Percentiles rank a stretch among this genome's conserved stretches.
Evolutionary conservation across 2,113 vertebrate genomes (phyloP).

Genomic region (Oreotrochilus melanogaster): DNA sequence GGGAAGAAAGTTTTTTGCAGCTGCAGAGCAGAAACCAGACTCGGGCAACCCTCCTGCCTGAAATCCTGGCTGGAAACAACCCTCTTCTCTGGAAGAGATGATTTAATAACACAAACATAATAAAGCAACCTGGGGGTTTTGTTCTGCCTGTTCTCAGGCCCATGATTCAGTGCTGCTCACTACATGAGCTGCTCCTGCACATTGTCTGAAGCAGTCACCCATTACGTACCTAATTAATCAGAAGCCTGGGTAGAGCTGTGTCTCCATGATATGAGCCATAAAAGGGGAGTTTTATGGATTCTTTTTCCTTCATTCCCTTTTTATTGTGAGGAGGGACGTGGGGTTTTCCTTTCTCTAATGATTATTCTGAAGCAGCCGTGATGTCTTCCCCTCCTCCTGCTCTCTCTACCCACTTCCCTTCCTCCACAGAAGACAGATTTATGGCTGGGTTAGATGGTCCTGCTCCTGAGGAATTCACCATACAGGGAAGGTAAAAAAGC

Average conservation of each 20-base stretch:
- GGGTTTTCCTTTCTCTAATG: background rate
- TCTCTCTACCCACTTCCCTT: background rate
- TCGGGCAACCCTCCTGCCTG: background rate
- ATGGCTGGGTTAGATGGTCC: accelerated
- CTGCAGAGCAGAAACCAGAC: background rate
- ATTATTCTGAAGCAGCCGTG: background rate
- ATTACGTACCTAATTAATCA: slow-evolving; percentile 18
- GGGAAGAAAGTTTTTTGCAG: background rate
- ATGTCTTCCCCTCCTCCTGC: background rate
- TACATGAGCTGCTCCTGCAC: background rate
- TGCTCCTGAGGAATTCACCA: background rate
- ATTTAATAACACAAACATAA: background rate
- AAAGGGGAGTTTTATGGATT: background rate
- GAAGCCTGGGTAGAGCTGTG: background rate
- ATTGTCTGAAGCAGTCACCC: slow-evolving; percentile 7
- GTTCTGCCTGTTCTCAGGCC: background rate
- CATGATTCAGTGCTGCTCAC: background rate
- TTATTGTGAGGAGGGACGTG: background rate
- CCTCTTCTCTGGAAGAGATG: background rate
- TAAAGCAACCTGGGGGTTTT: background rate
- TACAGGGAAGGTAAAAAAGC: background rate
- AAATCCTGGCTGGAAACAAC: background rate
- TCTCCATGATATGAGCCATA: background rate
- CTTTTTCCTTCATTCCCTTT: background rate
- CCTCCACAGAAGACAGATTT: background rate